Conservation (phyloP, 64 coral and sea anemone species). For the Cladopsammia gracilis region DNA sequence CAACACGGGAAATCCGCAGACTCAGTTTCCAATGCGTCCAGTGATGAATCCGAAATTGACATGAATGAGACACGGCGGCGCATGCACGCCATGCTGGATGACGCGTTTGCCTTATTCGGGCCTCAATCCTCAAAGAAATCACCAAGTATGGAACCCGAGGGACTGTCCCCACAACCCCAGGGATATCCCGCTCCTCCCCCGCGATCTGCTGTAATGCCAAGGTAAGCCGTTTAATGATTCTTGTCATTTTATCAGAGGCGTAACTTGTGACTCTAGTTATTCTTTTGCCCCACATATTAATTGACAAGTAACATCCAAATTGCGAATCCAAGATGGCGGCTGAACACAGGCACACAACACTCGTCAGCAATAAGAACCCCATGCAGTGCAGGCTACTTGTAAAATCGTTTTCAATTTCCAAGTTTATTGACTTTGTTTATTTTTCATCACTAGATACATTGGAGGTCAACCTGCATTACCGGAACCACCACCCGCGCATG, state of each 20-base stretch:
- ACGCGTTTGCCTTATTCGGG: conserved; percentile 86
- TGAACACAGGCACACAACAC: too few species aligned
- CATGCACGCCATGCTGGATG: conserved; percentile 91
- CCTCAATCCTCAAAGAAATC: conserved; percentile 60
- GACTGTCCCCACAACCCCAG: conserved; percentile 1
- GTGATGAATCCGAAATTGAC: conserved; percentile 88
- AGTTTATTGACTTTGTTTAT: too few species aligned
- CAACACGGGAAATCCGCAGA: not conserved
- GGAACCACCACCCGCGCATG: conserved; percentile 92
- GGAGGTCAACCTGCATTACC: conserved; percentile 86
- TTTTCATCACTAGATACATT: conserved; percentile 43
- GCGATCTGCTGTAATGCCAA: conserved; percentile 14
- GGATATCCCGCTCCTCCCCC: not conserved
- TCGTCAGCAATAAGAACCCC: too few species aligned
- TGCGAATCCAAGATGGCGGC: too few species aligned
- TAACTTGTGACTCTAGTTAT: too few species aligned
- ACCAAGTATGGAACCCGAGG: conserved; percentile 25
- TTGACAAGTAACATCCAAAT: too few species aligned
- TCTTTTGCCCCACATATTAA: too few species aligned
- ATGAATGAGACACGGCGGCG: conserved; percentile 93
- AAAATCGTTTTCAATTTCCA: too few species aligned
- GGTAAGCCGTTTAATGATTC: not conserved
- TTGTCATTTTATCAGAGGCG: not conserved
- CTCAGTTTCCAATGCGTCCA: conserved; percentile 16
- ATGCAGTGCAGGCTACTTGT: too few species aligned